These are phyloP conservation scores for Psophia crepitans DNA, from an alignment of 2,113 vertebrate genomes.

Conservation along the genomic window DNA sequence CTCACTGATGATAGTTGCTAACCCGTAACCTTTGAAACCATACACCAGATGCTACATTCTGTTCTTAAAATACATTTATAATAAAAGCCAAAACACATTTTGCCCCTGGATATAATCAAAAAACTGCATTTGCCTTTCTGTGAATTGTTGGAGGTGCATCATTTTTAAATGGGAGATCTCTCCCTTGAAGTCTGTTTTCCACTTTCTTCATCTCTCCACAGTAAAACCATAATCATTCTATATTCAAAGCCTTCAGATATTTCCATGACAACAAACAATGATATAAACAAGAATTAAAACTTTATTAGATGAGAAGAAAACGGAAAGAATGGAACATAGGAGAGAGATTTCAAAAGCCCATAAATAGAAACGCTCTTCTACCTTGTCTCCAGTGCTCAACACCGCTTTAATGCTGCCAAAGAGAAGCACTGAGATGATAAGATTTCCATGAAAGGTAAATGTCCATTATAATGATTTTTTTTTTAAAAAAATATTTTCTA, in stretches of 20 bases:
- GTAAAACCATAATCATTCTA: neutral
- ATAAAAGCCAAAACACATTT: neutral
- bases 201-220: neutral
- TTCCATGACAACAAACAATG: slow-evolving; percentile 40
- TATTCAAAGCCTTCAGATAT: slow-evolving; percentile 3
- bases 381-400: neutral
- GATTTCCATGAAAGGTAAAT: neutral
- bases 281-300: slow-evolving; percentile 13
- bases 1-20: neutral
- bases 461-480: neutral
- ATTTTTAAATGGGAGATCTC: neutral
- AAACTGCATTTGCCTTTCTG: neutral
- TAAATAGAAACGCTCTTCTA: neutral
- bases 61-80: neutral
- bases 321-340: neutral
- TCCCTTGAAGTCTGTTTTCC: neutral
- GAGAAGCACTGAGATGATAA: neutral
- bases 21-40: neutral
- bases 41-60: neutral
- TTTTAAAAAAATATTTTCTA: neutral
- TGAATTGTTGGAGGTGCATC: neutral
- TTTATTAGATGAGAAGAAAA: neutral
- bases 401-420: neutral
- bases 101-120: neutral
- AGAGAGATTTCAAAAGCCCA: neutral